Conservation (phyloP, 2,797 vertebrate genomes). For the Sebastes reedi region DNA sequence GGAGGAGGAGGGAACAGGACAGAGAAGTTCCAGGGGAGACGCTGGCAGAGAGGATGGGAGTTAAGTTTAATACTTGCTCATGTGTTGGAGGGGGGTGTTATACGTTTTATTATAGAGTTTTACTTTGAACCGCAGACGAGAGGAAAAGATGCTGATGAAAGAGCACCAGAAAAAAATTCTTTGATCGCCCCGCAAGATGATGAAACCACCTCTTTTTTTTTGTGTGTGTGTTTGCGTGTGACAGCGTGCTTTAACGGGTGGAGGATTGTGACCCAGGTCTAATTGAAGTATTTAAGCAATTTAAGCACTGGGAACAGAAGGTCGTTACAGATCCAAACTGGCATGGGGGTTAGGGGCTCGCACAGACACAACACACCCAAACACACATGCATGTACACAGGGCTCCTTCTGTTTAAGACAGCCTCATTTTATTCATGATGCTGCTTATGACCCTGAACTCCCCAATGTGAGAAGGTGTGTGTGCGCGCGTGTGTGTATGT, state of each 20-base stretch:
- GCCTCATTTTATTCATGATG: slow-evolving; percentile 84
- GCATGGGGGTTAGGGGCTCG: slow-evolving; percentile 72
- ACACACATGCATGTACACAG: slow-evolving; percentile 63
- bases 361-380: slow-evolving; percentile 59
- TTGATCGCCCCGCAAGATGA: slow-evolving; percentile 3
- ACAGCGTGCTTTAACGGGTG: slow-evolving; percentile 78
- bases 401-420: slow-evolving; percentile 80
- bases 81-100: slow-evolving; percentile 23
- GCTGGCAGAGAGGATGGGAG: slow-evolving; percentile 52
- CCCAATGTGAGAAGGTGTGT: slow-evolving; percentile 74
- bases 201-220: slow-evolving; percentile 26
- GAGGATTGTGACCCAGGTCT: slow-evolving; percentile 83
- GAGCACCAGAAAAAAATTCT: not conserved
- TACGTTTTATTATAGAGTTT: slow-evolving; percentile 27
- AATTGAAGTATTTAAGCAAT: slow-evolving; percentile 84
- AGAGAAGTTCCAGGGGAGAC: slow-evolving; percentile 70
- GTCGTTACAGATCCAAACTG: slow-evolving; percentile 83
- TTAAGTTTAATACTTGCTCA: slow-evolving; percentile 60
- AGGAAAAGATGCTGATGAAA: slow-evolving; percentile 10
- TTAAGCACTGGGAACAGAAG: slow-evolving; percentile 83
- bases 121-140: slow-evolving; percentile 18
- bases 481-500: slow-evolving; percentile 32
- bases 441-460: slow-evolving; percentile 84
- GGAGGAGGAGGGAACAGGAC: slow-evolving; percentile 40
- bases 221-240: slow-evolving; percentile 41